A percentile compares a stretch with the other conserved stretches of the same genome.
These are phyloP conservation scores for Chymomyza fuscimana DNA, from an alignment of 2,888 invertebrate species.

Conservation along the genomic window DNA sequence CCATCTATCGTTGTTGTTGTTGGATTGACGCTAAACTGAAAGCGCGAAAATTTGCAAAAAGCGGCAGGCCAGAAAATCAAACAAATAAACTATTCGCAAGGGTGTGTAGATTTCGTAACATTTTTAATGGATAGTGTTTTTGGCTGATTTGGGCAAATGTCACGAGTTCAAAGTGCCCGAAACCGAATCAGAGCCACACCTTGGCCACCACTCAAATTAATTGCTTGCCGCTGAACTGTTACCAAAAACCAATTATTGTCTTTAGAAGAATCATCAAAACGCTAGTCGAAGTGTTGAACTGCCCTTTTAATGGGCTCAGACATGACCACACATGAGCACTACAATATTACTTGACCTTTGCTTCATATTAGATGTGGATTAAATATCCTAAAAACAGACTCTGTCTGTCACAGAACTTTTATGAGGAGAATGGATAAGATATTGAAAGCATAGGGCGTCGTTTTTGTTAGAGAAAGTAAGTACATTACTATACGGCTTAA, in stretches of 20 bases:
- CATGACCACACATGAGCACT: not conserved
- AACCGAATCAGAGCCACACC: slow-evolving; percentile 18
- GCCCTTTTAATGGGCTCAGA: not conserved
- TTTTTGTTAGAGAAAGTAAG: too few relatives aligned
- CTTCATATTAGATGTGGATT: not conserved
- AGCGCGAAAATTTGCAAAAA: slow-evolving; percentile 14
- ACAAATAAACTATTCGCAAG: slow-evolving; percentile 30
- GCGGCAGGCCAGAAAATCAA: slow-evolving; percentile 19
- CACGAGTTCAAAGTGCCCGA: not conserved
- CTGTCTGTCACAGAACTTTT: not conserved
- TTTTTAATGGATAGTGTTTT: not conserved
- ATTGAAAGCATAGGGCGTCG: not conserved
- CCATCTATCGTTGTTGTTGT: not conserved
- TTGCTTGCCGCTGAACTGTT: slow-evolving; percentile 61
- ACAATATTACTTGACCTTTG: not conserved
- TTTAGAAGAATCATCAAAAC: slow-evolving; percentile 53
- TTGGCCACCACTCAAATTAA: slow-evolving; percentile 60
- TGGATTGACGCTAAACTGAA: not conserved
- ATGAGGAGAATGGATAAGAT: not conserved
- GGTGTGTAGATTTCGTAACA: slow-evolving; percentile 19
- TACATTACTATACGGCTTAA: too few relatives aligned
- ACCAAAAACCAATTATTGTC: slow-evolving; percentile 59
- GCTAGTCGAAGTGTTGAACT: slow-evolving; percentile 6
- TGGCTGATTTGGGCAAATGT: not conserved
- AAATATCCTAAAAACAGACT: not conserved